Evolutionary conservation across 2,113 vertebrate species (phyloP).

Genomic region (Piaya cayana): DNA sequence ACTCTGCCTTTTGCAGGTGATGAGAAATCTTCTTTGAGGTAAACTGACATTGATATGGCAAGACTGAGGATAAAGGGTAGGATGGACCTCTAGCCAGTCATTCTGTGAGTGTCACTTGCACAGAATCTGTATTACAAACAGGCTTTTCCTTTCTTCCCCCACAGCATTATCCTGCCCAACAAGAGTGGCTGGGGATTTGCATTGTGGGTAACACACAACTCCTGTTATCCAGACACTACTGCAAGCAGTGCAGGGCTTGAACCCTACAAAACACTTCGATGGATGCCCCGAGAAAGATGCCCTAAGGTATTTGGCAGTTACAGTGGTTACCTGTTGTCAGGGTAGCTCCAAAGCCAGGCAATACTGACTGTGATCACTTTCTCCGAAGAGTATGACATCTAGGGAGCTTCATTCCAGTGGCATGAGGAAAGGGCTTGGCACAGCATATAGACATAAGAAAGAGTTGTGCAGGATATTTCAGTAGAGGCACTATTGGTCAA

Average conservation of each 20-base stretch:
- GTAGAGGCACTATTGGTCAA: background rate
- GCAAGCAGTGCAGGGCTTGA: fast-evolving
- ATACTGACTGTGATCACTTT: background rate
- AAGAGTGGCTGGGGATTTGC: background rate
- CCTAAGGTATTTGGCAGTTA: background rate
- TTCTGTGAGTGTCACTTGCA: fast-evolving
- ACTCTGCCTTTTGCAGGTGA: background rate
- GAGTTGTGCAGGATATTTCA: background rate
- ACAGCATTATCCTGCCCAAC: background rate
- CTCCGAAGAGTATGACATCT: background rate
- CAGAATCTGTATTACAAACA: background rate
- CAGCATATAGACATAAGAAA: background rate
- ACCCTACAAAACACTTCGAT: background rate
- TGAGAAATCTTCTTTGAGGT: background rate
- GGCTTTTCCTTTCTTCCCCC: background rate
- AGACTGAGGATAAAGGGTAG: background rate
- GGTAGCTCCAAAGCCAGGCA: background rate
- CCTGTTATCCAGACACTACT: background rate
- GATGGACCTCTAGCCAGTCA: background rate
- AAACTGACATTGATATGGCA: background rate
- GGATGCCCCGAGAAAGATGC: background rate
- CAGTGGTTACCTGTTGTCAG: background rate
- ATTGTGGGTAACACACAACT: background rate
- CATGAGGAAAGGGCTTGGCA: background rate
- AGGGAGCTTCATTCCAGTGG: background rate